Evolutionary conservation across 2,797 vertebrate genomes (phyloP).

Genomic region (Cyclura pinguis): DNA sequence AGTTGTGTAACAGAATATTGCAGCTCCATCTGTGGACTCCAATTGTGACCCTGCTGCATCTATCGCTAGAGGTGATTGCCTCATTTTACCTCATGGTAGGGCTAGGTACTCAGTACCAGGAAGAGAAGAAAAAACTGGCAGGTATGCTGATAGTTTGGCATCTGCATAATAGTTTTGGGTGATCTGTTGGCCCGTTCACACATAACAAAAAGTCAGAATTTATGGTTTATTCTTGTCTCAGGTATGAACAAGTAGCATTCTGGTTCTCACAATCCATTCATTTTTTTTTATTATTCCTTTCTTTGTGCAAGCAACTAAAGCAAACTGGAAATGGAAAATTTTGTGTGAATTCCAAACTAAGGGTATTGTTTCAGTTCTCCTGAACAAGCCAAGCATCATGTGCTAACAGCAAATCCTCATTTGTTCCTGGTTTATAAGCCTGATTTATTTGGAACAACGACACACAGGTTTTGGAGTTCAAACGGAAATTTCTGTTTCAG

Average conservation of each 20-base stretch:
- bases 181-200: neutral
- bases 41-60: too few species aligned
- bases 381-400: neutral
- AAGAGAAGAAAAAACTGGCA: neutral
- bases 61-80: neutral
- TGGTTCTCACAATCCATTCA: neutral
- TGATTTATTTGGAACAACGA: neutral
- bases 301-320: neutral
- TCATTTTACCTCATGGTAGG: neutral
- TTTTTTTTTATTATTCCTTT: neutral
- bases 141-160: neutral
- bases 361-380: neutral
- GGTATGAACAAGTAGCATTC: neutral
- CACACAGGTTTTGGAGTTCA: neutral
- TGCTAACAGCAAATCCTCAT: neutral
- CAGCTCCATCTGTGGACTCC: too few species aligned
- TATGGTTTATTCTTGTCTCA: neutral
- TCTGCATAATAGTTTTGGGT: neutral
- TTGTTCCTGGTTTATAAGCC: neutral
- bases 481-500: neutral
- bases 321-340: neutral
- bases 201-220: neutral
- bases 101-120: neutral
- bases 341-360: neutral
- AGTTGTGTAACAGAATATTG: too few species aligned